phyloP scores from a whole-genome alignment of 2,888 invertebrate species.

The Lithosia quadra region DNA sequence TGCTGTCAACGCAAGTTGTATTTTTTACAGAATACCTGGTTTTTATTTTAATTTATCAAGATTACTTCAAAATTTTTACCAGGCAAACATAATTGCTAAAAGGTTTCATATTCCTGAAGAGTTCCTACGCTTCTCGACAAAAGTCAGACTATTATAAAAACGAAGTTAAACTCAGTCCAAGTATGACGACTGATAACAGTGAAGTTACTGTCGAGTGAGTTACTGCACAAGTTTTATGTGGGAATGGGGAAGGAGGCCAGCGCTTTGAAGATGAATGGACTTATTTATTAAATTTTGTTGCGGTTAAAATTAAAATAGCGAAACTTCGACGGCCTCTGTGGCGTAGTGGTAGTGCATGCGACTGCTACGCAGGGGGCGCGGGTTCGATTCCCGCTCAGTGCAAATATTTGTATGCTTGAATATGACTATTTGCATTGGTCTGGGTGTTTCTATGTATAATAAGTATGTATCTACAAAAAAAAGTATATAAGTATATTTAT shows the following conservation, averaged over 20 bases:
- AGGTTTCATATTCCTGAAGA: constrained; percentile 6
- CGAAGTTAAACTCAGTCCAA: constrained; percentile 70
- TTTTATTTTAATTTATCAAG: not conserved
- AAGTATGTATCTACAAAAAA: no score
- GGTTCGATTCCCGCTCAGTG: no score
- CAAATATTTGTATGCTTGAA: no score
- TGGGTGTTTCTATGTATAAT: no score
- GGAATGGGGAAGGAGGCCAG: constrained; percentile 22
- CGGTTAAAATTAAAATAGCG: not conserved
- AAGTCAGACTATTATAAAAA: constrained; percentile 43
- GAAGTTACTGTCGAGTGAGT: constrained; percentile 58
- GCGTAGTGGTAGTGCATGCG: no score
- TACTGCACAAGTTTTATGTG: constrained; percentile 59
- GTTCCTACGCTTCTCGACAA: constrained; percentile 30
- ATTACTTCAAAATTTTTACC: not conserved
- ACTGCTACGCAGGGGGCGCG: no score
- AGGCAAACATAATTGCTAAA: not conserved
- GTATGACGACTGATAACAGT: constrained; percentile 80
- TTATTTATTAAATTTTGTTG: constrained; percentile 14
- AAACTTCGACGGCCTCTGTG: no score
- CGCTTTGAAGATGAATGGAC: constrained; percentile 22
- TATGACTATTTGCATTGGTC: no score
- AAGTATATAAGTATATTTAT: no score
- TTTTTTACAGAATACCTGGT: no score
- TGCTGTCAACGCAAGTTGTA: no score